phyloP scores from a whole-genome alignment of 1,140 invertebrate species.

The Babylonia areolata region DNA sequence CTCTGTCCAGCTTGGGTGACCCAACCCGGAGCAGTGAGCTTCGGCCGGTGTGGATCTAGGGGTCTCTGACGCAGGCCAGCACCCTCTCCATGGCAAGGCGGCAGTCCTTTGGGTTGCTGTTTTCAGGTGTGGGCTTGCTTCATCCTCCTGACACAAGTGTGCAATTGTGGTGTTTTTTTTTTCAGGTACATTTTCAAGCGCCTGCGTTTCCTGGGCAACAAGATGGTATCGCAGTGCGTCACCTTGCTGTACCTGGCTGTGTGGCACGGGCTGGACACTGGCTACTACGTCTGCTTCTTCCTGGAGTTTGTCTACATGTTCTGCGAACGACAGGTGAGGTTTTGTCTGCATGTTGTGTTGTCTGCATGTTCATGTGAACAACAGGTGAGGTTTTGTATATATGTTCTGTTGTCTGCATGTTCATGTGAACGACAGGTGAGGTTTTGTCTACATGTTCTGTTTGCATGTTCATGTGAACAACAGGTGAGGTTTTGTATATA shows the following conservation, averaged over 20 bases:
- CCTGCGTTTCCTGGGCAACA: slow-evolving; percentile 91
- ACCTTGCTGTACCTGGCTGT: slow-evolving; percentile 91
- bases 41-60: too few species aligned
- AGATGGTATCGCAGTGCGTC: slow-evolving; percentile 86
- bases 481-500: not conserved
- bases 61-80: too few species aligned
- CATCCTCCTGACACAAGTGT: too few species aligned
- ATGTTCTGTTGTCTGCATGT: not conserved
- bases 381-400: not conserved
- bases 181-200: slow-evolving; percentile 91
- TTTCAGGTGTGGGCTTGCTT: not conserved
- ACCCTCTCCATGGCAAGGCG: too few species aligned
- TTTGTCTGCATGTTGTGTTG: not conserved
- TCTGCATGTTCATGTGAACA: not conserved
- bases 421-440: not conserved
- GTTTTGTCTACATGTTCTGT: not conserved
- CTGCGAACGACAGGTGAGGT: slow-evolving; percentile 89
- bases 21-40: too few species aligned
- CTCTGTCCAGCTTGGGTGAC: too few species aligned
- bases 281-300: slow-evolving; percentile 94
- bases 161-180: slow-evolving; percentile 40
- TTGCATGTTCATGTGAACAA: not conserved
- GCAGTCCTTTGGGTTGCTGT: too few species aligned
- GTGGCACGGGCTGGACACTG: slow-evolving; percentile 94
- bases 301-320: slow-evolving; percentile 92